A percentile compares a stretch with the other conserved stretches of the same genome.
These are phyloP conservation scores for Serranus cabrilla DNA, from an alignment of 2,797 vertebrate species.

Conservation along the genomic window DNA sequence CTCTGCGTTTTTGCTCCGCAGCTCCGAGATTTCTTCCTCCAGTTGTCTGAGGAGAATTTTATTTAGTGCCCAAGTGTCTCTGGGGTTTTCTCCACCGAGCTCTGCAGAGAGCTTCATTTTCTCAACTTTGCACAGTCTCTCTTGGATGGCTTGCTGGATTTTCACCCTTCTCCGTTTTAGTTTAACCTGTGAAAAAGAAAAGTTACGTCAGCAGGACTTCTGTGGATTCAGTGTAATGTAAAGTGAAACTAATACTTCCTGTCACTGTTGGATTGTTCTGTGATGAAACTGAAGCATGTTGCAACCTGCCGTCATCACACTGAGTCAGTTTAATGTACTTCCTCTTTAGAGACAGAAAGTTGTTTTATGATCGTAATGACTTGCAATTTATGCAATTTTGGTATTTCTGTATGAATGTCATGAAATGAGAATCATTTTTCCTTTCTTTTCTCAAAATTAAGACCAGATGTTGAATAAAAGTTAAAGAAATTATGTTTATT, in stretches of 20 bases:
- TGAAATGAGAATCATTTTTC: not conserved
- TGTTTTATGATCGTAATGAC: not conserved
- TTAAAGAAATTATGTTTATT: not conserved
- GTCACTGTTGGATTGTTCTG: not conserved
- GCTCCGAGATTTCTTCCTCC: conserved; percentile 64
- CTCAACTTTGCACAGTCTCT: conserved; percentile 38
- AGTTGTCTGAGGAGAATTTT: conserved; percentile 51
- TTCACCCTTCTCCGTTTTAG: conserved; percentile 51
- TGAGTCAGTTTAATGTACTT: not conserved
- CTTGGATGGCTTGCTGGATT: conserved; percentile 60
- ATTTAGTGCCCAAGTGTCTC: not conserved
- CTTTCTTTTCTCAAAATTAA: not conserved
- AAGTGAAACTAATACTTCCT: not conserved
- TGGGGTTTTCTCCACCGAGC: not conserved
- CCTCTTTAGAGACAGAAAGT: not conserved
- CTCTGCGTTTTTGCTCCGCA: conserved; percentile 49
- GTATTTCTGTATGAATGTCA: not conserved
- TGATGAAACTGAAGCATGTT: not conserved
- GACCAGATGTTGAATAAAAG: not conserved
- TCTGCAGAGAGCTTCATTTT: conserved; percentile 26
- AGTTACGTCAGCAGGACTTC: not conserved
- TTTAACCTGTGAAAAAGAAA: conserved; percentile 42
- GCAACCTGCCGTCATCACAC: too few species aligned
- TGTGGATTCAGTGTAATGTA: too few species aligned
- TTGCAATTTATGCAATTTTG: not conserved